phyloP scores from a whole-genome alignment of 2,113 vertebrate species.

The Chloroceryle aenea region DNA sequence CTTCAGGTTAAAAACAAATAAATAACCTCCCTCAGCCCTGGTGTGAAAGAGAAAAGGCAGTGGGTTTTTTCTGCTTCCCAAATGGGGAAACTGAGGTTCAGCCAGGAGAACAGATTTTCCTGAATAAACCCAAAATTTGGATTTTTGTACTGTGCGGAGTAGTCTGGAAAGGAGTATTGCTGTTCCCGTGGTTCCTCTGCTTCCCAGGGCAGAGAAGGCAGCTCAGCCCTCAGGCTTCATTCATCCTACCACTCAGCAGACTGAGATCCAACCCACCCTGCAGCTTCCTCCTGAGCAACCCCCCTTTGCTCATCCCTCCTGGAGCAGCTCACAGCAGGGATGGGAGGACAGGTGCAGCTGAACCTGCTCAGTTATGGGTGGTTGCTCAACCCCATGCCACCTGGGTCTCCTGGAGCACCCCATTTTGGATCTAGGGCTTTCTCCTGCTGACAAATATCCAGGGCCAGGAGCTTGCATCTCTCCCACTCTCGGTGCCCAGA shows the following conservation, averaged over 20 bases:
- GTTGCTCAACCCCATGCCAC: neutral
- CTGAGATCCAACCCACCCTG: neutral
- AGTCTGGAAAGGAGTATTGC: neutral
- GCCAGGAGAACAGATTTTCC: neutral
- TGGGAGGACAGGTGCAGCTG: neutral
- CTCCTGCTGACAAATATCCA: neutral
- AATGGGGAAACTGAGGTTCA: neutral
- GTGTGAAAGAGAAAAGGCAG: neutral
- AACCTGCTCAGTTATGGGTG: neutral
- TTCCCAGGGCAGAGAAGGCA: neutral
- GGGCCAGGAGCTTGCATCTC: neutral
- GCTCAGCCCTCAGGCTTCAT: neutral
- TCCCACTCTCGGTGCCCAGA: neutral
- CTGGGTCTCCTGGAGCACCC: neutral
- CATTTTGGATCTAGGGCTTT: neutral
- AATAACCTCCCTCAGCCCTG: neutral
- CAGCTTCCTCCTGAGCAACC: neutral
- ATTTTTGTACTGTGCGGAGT: neutral
- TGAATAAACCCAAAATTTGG: neutral
- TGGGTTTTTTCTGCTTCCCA: neutral
- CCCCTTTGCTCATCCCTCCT: neutral
- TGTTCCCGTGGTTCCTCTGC: neutral
- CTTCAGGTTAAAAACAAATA: slow-evolving; percentile 25
- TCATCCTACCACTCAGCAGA: neutral
- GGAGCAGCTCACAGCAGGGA: neutral